Percentiles rank a stretch among this genome's conserved stretches.
These are phyloP conservation scores for Actinemys pallida DNA, from an alignment of 2,113 vertebrate species.

Conservation along the genomic window DNA sequence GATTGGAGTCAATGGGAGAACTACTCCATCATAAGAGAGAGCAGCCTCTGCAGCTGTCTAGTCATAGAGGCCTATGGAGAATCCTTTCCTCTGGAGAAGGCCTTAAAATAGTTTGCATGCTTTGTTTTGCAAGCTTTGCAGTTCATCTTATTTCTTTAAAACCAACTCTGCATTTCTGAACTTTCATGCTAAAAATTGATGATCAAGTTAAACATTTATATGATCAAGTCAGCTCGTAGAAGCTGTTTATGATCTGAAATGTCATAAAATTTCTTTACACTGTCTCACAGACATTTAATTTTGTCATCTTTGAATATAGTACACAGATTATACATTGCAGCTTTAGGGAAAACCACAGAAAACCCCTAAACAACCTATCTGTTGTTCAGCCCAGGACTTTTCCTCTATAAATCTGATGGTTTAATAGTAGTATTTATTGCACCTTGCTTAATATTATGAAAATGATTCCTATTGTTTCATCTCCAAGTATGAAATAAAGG, in stretches of 20 bases:
- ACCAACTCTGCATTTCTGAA: neutral
- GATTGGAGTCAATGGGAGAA: neutral
- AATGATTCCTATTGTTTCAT: constrained; percentile 21
- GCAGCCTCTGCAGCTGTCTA: neutral
- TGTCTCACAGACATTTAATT: neutral
- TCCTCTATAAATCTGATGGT: neutral
- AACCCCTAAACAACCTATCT: neutral
- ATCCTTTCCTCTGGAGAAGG: neutral
- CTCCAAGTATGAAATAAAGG: constrained; percentile 25
- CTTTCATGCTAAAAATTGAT: neutral
- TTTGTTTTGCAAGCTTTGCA: neutral
- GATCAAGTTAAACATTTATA: neutral
- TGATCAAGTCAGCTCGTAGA: neutral
- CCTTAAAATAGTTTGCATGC: neutral
- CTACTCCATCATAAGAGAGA: neutral
- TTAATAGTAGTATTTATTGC: constrained; percentile 4
- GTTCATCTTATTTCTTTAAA: neutral
- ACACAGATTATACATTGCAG: neutral
- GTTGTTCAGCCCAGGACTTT: neutral
- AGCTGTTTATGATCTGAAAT: neutral
- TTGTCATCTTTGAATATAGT: neutral
- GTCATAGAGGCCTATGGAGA: neutral
- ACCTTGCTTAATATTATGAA: neutral
- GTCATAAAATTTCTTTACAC: neutral
- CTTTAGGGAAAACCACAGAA: neutral